Percentiles rank a stretch among this genome's conserved stretches.
Evolutionary conservation across 2,797 vertebrate genomes (phyloP).

Genomic region (Sebastes hubbsi): DNA sequence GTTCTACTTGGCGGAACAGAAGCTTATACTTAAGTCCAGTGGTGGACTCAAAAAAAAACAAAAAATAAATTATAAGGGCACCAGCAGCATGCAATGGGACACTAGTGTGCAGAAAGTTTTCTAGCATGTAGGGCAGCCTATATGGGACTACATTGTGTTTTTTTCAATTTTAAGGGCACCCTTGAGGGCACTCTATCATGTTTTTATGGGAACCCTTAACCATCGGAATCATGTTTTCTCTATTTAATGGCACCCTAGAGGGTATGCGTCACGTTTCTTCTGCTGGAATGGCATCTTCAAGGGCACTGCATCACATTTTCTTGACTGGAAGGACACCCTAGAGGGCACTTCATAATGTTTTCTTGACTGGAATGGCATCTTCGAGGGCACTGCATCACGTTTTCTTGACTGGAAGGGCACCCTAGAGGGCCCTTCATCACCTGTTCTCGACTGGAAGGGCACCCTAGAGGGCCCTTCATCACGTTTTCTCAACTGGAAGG

Average conservation of each 20-base stretch:
- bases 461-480: too few relatives aligned
- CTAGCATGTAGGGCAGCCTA: background rate
- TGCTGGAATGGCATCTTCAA: too few relatives aligned
- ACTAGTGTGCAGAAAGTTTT: background rate
- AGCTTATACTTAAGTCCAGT: background rate
- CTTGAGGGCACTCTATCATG: background rate
- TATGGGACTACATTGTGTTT: too few relatives aligned
- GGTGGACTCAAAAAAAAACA: background rate
- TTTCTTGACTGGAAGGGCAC: background rate
- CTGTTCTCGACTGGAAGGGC: too few relatives aligned
- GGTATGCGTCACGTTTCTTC: background rate
- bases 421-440: too few relatives aligned
- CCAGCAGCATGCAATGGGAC: background rate
- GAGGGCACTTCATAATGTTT: background rate
- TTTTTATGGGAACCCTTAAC: too few relatives aligned
- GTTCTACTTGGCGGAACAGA: background rate
- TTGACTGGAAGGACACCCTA: background rate
- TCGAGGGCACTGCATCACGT: too few relatives aligned
- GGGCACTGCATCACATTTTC: too few relatives aligned
- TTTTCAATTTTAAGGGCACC: background rate
- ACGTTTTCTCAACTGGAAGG: too few relatives aligned
- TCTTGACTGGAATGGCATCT: too few relatives aligned
- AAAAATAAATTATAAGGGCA: background rate
- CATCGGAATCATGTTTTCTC: background rate
- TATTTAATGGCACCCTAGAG: background rate